A percentile compares a stretch with the other conserved stretches of the same genome.
Conservation (phyloP, 2,888 invertebrate species). For the Eupithecia insigniata region DNA sequence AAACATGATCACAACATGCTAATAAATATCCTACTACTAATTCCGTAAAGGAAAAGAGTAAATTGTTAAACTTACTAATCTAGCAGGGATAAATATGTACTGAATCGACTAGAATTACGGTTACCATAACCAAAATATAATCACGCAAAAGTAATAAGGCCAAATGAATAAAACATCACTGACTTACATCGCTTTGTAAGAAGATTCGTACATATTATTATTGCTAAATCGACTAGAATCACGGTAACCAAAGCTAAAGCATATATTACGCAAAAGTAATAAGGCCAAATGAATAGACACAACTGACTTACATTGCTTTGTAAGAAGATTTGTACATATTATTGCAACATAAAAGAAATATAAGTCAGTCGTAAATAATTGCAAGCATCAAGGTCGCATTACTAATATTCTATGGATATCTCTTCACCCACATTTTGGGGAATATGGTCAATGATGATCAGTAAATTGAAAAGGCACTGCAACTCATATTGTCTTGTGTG, state of each 20-base stretch:
- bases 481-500: slow-evolving; percentile 66
- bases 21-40: slow-evolving; percentile 34
- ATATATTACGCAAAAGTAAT: slow-evolving; percentile 57
- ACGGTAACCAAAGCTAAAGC: slow-evolving; percentile 64
- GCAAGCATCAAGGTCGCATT: slow-evolving; percentile 31
- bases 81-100: slow-evolving; percentile 50
- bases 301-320: slow-evolving; percentile 60
- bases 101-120: slow-evolving; percentile 54
- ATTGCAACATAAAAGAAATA: slow-evolving; percentile 52
- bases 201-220: slow-evolving; percentile 52
- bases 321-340: slow-evolving; percentile 49
- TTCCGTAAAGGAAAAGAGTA: slow-evolving; percentile 36
- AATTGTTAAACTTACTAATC: slow-evolving; percentile 30
- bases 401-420: slow-evolving; percentile 55
- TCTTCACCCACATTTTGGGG: slow-evolving; percentile 40
- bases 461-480: slow-evolving; percentile 66
- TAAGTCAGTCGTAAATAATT: slow-evolving; percentile 51
- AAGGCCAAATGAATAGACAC: slow-evolving; percentile 51
- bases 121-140: slow-evolving; percentile 63
- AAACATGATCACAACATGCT: slow-evolving; percentile 36
- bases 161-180: slow-evolving; percentile 55
- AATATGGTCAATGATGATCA: slow-evolving; percentile 43
- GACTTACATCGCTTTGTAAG: slow-evolving; percentile 56
- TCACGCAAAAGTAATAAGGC: slow-evolving; percentile 58
- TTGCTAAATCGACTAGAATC: slow-evolving; percentile 54